Conservation (phyloP, 2,113 vertebrate genomes). For the human region DNA sequence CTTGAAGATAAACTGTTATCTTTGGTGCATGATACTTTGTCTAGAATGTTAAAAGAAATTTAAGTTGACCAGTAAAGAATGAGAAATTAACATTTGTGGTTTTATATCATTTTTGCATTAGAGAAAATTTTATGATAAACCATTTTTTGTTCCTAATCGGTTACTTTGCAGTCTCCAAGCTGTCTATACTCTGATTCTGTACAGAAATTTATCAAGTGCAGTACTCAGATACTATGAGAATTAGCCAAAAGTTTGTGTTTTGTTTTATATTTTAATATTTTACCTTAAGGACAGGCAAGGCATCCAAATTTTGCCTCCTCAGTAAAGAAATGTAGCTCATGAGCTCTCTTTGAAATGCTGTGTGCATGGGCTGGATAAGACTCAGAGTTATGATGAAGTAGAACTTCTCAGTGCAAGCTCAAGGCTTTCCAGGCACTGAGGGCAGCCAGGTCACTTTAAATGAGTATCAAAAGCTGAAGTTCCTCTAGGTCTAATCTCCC, state of each 20-base stretch:
- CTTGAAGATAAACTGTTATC: constrained; percentile 19
- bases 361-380: not conserved
- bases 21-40: not conserved
- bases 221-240: not conserved
- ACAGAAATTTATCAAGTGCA: not conserved
- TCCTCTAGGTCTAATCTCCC: not conserved
- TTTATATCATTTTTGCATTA: not conserved
- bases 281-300: not conserved
- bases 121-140: not conserved
- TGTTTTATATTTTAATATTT: not conserved
- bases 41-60: not conserved
- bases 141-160: constrained; percentile 20
- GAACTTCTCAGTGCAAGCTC: not conserved
- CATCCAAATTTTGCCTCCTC: not conserved
- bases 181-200: not conserved
- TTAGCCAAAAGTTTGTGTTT: not conserved
- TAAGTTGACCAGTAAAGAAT: constrained; percentile 18
- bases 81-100: constrained; percentile 31
- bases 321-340: not conserved
- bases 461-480: not conserved
- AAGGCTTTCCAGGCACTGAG: not conserved
- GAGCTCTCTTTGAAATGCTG: not conserved
- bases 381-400: not conserved
- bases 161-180: constrained; percentile 46
- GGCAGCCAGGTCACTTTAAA: not conserved